These are phyloP conservation scores for Heliconius hermathena DNA, from an alignment of 1,140 invertebrate species.

Conservation along the genomic window DNA sequence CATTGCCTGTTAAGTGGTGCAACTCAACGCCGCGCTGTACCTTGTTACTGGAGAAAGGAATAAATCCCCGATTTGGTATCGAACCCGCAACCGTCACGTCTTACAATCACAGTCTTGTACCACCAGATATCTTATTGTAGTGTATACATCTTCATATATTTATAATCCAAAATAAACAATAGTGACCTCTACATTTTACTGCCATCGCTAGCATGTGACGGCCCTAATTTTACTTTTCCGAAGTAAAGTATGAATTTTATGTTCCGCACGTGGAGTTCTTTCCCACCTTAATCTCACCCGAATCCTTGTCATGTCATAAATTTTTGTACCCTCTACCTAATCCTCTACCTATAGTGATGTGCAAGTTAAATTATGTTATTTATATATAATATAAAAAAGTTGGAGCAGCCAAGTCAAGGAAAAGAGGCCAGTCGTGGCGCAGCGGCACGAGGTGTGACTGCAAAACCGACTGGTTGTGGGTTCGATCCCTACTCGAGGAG, in stretches of 20 bases:
- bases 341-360: slow-evolving; percentile 18
- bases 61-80: no score
- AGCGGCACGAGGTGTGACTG: no score
- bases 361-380: background rate
- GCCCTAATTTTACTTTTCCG: slow-evolving; percentile 24
- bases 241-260: slow-evolving; percentile 30
- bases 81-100: no score
- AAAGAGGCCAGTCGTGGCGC: no score
- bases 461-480: no score
- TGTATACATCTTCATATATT: background rate
- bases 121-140: background rate
- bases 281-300: slow-evolving; percentile 23
- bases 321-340: slow-evolving; percentile 29
- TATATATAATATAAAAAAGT: no score
- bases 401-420: no score
- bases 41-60: no score
- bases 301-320: slow-evolving; percentile 30
- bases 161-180: background rate
- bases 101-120: no score
- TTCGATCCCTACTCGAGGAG: no score
- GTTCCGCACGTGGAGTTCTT: slow-evolving; percentile 29
- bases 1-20: no score
- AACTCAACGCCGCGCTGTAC: no score
- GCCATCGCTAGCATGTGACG: background rate
- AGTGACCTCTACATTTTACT: background rate